Percentiles rank a stretch among this genome's conserved stretches.
phyloP scores from a whole-genome alignment of 2,797 vertebrate species.

The Chromobotia macracanthus region DNA sequence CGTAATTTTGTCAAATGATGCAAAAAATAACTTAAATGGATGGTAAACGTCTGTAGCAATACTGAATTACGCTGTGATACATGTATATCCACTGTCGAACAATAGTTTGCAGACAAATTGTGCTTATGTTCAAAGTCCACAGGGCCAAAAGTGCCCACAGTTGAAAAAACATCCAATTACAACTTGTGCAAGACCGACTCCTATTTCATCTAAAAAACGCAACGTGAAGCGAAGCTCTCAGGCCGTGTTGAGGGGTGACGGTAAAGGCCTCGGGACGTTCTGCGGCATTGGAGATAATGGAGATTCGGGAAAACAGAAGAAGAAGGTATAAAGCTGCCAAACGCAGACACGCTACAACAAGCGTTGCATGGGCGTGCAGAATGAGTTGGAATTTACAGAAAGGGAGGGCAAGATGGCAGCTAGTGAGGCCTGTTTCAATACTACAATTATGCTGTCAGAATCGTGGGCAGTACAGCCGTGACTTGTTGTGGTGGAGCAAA shows the following conservation, averaged over 20 bases:
- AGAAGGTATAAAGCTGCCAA: constrained; percentile 41
- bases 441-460: constrained; percentile 29
- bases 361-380: constrained; percentile 23
- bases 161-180: constrained; percentile 29
- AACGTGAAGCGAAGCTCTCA: constrained; percentile 14
- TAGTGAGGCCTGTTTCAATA: constrained; percentile 14
- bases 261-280: constrained; percentile 34
- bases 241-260: constrained; percentile 2
- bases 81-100: neutral
- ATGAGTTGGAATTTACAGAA: constrained; percentile 14
- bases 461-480: constrained; percentile 36
- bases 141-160: constrained; percentile 9
- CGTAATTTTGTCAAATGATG: neutral
- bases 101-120: neutral
- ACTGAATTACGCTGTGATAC: neutral
- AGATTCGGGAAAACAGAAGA: constrained; percentile 41
- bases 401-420: constrained; percentile 36
- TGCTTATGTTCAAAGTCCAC: neutral
- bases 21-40: neutral
- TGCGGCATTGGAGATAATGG: constrained; percentile 38
- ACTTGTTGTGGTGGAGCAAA: constrained; percentile 13
- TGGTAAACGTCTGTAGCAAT: neutral
- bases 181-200: constrained; percentile 16
- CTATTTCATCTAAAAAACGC: constrained; percentile 26
- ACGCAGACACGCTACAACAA: constrained; percentile 30